Evolutionary conservation across 2,113 vertebrate genomes (phyloP).

Genomic region (Pogona vitticeps): DNA sequence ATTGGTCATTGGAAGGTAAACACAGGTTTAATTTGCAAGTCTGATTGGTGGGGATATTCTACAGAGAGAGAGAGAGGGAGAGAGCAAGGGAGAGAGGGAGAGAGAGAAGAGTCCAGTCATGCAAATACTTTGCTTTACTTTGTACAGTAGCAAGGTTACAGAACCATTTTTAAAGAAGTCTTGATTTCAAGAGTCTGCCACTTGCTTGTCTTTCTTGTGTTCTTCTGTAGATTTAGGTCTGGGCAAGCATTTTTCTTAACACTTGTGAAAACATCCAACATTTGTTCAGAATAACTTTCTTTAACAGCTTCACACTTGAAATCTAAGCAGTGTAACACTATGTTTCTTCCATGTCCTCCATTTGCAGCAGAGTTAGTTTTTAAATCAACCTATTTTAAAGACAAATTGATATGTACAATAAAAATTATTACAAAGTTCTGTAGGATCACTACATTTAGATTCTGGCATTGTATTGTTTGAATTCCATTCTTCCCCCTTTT

Average conservation of each 20-base stretch:
- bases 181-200: not conserved
- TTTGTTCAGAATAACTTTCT: not conserved
- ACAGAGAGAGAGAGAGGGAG: no score
- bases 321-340: not conserved
- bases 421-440: conserved; percentile 7
- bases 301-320: not conserved
- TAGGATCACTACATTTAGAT: not conserved
- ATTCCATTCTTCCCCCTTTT: not conserved
- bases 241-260: not conserved
- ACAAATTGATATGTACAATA: not conserved
- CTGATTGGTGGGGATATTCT: no score
- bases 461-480: conserved; percentile 19
- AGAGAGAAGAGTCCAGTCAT: no score
- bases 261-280: not conserved
- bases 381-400: conserved; percentile 21
- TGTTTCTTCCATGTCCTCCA: not conserved
- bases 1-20: no score
- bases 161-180: not conserved
- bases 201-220: not conserved
- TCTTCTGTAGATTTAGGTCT: not conserved
- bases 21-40: no score
- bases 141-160: no score
- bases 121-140: not conserved
- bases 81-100: no score
- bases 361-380: conserved; percentile 20